phyloP scores from a whole-genome alignment of 2,113 vertebrate species.

The Eudyptes chrysolophus region DNA sequence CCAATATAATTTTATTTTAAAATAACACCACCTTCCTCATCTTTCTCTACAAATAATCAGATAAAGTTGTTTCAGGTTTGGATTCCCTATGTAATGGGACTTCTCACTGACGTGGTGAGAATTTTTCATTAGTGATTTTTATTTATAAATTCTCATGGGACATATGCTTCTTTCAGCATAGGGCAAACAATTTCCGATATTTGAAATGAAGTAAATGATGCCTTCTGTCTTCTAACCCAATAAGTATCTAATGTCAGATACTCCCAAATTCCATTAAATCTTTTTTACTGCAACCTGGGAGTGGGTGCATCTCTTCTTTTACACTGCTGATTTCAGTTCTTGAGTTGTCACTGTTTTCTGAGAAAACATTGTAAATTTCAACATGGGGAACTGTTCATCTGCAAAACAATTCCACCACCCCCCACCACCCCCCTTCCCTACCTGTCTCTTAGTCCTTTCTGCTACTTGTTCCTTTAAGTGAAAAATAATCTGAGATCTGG shows the following conservation, averaged over 20 bases:
- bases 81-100: not conserved
- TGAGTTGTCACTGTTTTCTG: not conserved
- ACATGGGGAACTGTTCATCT: not conserved
- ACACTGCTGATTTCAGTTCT: not conserved
- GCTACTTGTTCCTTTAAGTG: not conserved
- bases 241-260: not conserved
- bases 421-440: not conserved
- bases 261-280: not conserved
- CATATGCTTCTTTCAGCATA: accelerated
- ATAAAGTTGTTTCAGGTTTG: not conserved
- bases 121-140: not conserved
- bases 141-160: not conserved
- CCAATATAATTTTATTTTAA: not conserved
- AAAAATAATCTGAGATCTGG: not conserved
- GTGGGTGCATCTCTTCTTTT: not conserved
- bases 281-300: not conserved
- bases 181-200: not conserved
- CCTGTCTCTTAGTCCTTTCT: not conserved
- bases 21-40: not conserved
- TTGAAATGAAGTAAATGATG: not conserved
- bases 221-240: not conserved
- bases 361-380: not conserved
- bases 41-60: not conserved
- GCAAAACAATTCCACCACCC: not conserved
- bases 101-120: not conserved